These are phyloP conservation scores for Tenodera sinensis DNA, from an alignment of 2,888 invertebrate species.

Conservation along the genomic window DNA sequence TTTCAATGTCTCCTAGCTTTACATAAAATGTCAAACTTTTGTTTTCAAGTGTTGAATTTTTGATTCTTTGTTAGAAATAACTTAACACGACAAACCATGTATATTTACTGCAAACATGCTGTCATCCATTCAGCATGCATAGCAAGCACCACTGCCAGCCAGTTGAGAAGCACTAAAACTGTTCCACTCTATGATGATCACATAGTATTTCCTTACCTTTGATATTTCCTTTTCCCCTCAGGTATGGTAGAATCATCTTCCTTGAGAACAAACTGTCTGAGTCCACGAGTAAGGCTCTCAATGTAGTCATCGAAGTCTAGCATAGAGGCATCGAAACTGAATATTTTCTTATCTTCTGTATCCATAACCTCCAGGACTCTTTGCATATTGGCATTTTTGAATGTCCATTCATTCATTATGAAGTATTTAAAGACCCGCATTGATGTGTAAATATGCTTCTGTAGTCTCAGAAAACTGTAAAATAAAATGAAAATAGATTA, in stretches of 20 bases:
- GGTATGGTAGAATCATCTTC: slow-evolving; percentile 43
- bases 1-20: too few relatives aligned
- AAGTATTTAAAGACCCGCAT: slow-evolving; percentile 49
- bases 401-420: slow-evolving; percentile 49
- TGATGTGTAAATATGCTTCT: slow-evolving; percentile 47
- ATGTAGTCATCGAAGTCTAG: slow-evolving; percentile 42
- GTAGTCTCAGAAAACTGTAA: slow-evolving; percentile 48
- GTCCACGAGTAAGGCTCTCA: slow-evolving; percentile 48
- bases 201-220: background rate
- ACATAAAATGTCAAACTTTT: too few relatives aligned
- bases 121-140: too few relatives aligned
- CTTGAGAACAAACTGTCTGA: slow-evolving; percentile 47
- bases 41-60: too few relatives aligned
- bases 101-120: too few relatives aligned
- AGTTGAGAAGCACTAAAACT: too few relatives aligned
- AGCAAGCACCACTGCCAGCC: too few relatives aligned
- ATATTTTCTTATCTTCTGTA: slow-evolving; percentile 40
- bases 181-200: too few relatives aligned
- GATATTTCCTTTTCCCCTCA: slow-evolving; percentile 36
- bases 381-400: slow-evolving; percentile 40
- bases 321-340: slow-evolving; percentile 46
- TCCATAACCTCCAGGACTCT: slow-evolving; percentile 38
- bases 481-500: too few relatives aligned
- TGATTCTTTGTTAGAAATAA: too few relatives aligned
- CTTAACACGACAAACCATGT: too few relatives aligned